Conservation (phyloP, 2,113 vertebrate genomes). For the Toxotes jaculatrix region DNA sequence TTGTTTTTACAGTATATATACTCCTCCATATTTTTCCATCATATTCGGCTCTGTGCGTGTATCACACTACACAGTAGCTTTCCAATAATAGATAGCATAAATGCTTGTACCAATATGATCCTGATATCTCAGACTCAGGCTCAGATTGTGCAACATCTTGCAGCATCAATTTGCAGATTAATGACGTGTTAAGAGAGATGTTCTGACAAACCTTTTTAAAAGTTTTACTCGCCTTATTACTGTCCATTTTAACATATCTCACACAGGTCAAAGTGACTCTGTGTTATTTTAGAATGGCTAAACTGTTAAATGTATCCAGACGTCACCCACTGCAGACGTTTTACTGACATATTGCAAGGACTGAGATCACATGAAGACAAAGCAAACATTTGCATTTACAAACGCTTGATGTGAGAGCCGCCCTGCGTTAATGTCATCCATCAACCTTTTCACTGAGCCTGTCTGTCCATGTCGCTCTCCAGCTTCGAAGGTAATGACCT, state of each 20-base stretch:
- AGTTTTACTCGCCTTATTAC: background rate
- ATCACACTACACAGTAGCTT: background rate
- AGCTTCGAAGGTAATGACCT: constrained; percentile 22
- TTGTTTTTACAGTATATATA: too few relatives aligned
- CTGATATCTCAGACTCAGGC: background rate
- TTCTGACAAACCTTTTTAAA: background rate
- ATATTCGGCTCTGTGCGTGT: background rate
- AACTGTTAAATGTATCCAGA: too few relatives aligned
- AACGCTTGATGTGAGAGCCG: background rate
- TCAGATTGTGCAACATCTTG: background rate
- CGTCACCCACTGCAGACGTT: background rate
- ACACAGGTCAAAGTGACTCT: too few relatives aligned
- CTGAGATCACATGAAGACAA: constrained; percentile 2
- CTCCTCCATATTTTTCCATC: too few relatives aligned
- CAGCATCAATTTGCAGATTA: background rate
- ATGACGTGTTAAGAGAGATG: background rate
- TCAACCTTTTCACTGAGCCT: constrained; percentile 13
- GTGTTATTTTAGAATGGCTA: too few relatives aligned
- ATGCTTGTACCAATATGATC: too few relatives aligned
- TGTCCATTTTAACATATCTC: background rate
- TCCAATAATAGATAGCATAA: too few relatives aligned
- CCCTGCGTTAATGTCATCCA: constrained; percentile 8
- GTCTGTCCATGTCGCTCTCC: background rate
- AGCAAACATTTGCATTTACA: constrained; percentile 15
- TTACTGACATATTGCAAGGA: background rate